Evolutionary conservation across 2,113 vertebrate genomes (phyloP).

Genomic region (Jacana jacana): DNA sequence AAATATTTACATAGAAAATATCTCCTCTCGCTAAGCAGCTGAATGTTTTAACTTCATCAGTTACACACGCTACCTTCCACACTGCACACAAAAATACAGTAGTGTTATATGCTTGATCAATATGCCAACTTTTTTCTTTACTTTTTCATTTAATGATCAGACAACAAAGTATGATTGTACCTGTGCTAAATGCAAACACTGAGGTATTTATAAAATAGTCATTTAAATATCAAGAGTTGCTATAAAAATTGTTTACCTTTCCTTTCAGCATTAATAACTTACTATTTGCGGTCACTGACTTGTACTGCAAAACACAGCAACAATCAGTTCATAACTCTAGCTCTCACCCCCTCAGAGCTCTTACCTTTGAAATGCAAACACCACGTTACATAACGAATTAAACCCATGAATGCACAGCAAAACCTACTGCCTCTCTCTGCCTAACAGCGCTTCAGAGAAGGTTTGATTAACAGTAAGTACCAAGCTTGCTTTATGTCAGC

Average conservation of each 20-base stretch:
- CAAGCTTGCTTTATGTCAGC: neutral
- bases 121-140: neutral
- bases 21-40: neutral
- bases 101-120: neutral
- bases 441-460: neutral
- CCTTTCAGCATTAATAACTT: neutral
- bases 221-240: neutral
- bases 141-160: neutral
- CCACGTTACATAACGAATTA: neutral
- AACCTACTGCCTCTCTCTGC: neutral
- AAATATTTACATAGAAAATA: neutral
- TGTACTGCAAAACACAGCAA: neutral
- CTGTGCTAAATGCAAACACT: neutral
- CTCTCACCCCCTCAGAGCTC: neutral
- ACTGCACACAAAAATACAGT: neutral
- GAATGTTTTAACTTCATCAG: neutral
- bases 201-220: neutral
- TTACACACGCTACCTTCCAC: neutral
- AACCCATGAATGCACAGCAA: conserved; percentile 3
- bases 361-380: conserved; percentile 21
- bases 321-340: neutral
- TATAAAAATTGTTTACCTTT: neutral
- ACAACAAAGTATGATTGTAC: neutral
- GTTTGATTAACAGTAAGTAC: neutral
- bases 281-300: neutral